Evolutionary conservation across 2,797 vertebrate genomes (phyloP).

Genomic region (Falco columbarius): DNA sequence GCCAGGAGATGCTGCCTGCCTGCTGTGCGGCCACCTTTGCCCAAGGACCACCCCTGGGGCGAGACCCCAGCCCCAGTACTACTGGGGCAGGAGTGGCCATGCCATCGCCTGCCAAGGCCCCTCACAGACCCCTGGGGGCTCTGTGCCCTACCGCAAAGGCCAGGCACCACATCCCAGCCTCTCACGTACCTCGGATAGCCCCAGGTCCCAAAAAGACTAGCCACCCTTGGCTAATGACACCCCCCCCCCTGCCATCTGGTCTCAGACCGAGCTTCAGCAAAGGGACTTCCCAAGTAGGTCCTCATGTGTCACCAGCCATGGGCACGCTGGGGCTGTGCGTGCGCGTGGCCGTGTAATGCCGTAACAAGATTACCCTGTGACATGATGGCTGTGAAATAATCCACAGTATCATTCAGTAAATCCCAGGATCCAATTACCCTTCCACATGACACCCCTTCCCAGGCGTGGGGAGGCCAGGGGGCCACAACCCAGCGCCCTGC

Average conservation of each 20-base stretch:
- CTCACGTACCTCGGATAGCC: background rate
- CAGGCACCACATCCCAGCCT: fast-evolving
- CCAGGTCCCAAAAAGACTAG: background rate
- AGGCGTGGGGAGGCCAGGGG: background rate
- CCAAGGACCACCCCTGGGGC: background rate
- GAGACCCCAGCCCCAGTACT: background rate
- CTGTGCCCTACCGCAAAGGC: background rate
- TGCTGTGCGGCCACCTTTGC: fast-evolving
- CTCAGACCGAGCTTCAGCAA: background rate
- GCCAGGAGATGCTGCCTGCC: background rate
- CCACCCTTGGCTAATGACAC: background rate
- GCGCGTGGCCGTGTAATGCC: background rate
- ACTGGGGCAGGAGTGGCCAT: background rate
- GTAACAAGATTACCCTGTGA: constrained; percentile 46
- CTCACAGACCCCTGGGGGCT: fast-evolving
- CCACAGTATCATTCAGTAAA: constrained; percentile 51
- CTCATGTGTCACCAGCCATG: background rate
- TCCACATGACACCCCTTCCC: constrained; percentile 3
- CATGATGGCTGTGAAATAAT: constrained; percentile 45
- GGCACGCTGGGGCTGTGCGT: fast-evolving
- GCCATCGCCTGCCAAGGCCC: background rate
- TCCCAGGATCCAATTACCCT: constrained; percentile 58
- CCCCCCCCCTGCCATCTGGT: background rate
- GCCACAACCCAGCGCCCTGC: background rate
- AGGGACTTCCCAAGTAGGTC: background rate